Evolutionary conservation across 2,113 vertebrate species (phyloP).

Genomic region (Cheirogaleus medius): DNA sequence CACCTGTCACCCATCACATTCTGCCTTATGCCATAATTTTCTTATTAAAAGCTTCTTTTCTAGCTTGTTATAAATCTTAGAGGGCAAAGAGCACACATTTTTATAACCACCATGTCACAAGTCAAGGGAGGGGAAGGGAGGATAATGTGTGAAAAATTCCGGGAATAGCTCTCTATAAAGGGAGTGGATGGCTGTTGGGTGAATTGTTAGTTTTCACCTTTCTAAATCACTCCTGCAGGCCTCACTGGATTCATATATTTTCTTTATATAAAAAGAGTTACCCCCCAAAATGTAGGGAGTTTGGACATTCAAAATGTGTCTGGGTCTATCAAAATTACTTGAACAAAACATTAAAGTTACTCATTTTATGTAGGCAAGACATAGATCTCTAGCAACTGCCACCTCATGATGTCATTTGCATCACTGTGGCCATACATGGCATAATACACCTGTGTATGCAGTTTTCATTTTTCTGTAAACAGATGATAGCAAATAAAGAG

Average conservation of each 20-base stretch:
- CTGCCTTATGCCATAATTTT: not conserved
- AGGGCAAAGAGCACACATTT: constrained; percentile 11
- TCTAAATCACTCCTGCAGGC: not conserved
- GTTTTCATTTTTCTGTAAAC: not conserved
- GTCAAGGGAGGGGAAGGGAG: not conserved
- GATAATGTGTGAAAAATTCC: constrained; percentile 38
- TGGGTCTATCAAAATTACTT: not conserved
- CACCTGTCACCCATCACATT: not conserved
- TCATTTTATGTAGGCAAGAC: not conserved
- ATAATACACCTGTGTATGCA: not conserved
- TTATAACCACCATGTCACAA: constrained; percentile 16
- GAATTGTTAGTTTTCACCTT: constrained; percentile 7
- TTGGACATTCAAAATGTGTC: not conserved
- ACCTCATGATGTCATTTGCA: not conserved
- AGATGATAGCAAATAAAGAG: not conserved
- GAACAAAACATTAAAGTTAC: not conserved
- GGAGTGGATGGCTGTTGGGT: not conserved
- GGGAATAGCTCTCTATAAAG: not conserved
- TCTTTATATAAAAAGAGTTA: constrained; percentile 6
- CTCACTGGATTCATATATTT: not conserved
- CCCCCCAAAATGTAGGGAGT: constrained; percentile 9
- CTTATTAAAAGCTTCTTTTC: not conserved
- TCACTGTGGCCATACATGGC: rapidly evolving
- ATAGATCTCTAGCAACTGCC: not conserved
- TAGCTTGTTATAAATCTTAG: not conserved